Evolutionary conservation across 2,797 vertebrate species (phyloP).

Genomic region (Myotis planiceps): DNA sequence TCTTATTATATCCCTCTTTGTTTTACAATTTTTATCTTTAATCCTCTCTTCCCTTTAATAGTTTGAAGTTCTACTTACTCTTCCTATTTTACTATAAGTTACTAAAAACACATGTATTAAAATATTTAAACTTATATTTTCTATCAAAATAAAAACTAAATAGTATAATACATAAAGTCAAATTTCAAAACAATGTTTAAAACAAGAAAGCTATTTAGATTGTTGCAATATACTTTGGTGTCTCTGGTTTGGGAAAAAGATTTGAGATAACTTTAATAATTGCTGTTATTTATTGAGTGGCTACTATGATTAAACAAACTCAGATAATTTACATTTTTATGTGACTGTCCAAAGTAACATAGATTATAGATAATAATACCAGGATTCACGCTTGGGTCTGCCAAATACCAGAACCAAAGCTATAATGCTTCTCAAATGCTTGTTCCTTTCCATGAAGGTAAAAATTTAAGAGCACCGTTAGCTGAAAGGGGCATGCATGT

Average conservation of each 20-base stretch:
- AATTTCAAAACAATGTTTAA: conserved; percentile 19
- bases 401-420: conserved; percentile 6
- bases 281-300: neutral
- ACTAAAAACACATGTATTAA: neutral
- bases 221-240: neutral
- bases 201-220: conserved; percentile 34
- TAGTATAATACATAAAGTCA: neutral
- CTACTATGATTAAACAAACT: neutral
- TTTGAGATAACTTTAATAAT: neutral
- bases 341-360: neutral
- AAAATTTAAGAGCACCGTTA: neutral
- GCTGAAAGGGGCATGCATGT: neutral
- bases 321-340: neutral
- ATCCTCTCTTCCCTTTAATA: neutral
- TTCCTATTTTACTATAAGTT: neutral
- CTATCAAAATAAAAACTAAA: conserved; percentile 40
- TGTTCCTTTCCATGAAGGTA: neutral
- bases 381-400: neutral
- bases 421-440: neutral
- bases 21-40: conserved; percentile 22
- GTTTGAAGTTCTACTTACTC: neutral
- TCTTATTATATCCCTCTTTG: neutral
- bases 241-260: neutral
- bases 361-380: neutral
- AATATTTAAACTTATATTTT: conserved; percentile 33